A percentile compares a stretch with the other conserved stretches of the same genome.
Evolutionary conservation across 2,888 invertebrate species (phyloP).

Genomic region (Ennomos erosarius): DNA sequence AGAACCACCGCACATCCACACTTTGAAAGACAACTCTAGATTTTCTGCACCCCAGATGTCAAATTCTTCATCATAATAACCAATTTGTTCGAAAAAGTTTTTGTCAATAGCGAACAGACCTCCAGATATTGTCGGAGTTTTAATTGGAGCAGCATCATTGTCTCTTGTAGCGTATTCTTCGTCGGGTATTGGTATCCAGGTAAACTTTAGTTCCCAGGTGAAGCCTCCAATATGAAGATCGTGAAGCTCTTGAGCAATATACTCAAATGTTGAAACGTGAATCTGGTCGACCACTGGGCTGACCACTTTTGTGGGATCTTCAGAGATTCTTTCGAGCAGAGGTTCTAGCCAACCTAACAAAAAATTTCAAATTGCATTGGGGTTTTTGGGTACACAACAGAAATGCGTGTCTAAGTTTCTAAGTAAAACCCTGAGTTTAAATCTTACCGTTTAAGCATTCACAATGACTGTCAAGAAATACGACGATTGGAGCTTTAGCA

Average conservation of each 20-base stretch:
- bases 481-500: conserved; percentile 92
- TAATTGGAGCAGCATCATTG: conserved; percentile 92
- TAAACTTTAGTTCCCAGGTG: conserved; percentile 96
- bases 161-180: conserved; percentile 90
- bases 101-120: conserved; percentile 97
- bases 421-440: no score
- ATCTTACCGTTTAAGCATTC: conserved; percentile 92
- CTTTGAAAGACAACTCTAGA: conserved; percentile 97
- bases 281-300: conserved; percentile 97
- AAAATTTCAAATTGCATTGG: neutral
- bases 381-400: no score
- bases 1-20: conserved; percentile 99
- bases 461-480: conserved; percentile 98
- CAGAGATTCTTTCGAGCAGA: conserved; percentile 91
- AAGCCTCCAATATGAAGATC: conserved; percentile 95
- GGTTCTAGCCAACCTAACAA: conserved; percentile 95
- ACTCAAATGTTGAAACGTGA: conserved; percentile 94
- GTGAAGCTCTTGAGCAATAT: conserved; percentile 89
- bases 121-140: conserved; percentile 98
- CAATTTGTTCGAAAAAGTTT: conserved; percentile 94
- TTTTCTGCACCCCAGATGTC: conserved; percentile 99
- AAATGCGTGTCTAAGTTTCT: no score
- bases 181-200: conserved; percentile 97
- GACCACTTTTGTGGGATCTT: conserved; percentile 91
- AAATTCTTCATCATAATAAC: conserved; percentile 98